Base-by-base conservation (phyloP, 2,113 vertebrate species). In the Ctenodactylus gundi region DNA sequence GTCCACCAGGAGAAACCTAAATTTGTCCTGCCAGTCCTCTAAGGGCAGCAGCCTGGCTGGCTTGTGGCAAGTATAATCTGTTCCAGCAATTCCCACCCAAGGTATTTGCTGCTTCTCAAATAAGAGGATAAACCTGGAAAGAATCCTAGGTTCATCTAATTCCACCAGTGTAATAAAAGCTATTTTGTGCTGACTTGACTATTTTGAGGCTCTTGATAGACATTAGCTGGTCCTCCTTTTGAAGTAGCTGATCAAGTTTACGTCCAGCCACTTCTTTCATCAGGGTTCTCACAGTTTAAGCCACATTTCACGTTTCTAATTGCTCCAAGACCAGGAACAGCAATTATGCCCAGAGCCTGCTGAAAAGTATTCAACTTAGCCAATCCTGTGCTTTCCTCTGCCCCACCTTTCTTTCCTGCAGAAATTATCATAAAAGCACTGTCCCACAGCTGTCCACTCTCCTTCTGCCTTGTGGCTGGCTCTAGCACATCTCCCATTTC, bases 281-380 rank as follows among this genome's bases (percentile, higher is more conserved):
- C 25, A 17, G 7, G 6, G 6, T 4, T 70, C 7, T 64, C 25
- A 39, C 7, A 83, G 3, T 53, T 1, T 25, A 65, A 29, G 29
- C 6, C 29, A 49, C 25, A 49, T 4, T 39, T 17, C 21, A 65
- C 0, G 17, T 51, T 3, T 18, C 31, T 81, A 29, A 25, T 27
- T 1, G 6, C 18, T 27, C 25, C 9, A 27, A 3, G 13, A 10
- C 12, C 5, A 13, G 17, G 18, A 15, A 23, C 29, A 49, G 11
- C 34, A 88, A 27, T n/a, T 11, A 62, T 34, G 7, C 7, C 2
- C 51, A 58, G 15, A 70, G 21, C 12, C 58, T 11, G 3, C 12
- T 55, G 77, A 83, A n/a, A 82, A 46, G 68, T 72, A 67, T 36
- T 6, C 31, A 72, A 62, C 8, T 34, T 64, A 62, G 1, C 21